Percentiles rank a stretch among this genome's conserved stretches.
Evolutionary conservation across 2,888 invertebrate genomes (phyloP).

Genomic region (Plusia festucae): DNA sequence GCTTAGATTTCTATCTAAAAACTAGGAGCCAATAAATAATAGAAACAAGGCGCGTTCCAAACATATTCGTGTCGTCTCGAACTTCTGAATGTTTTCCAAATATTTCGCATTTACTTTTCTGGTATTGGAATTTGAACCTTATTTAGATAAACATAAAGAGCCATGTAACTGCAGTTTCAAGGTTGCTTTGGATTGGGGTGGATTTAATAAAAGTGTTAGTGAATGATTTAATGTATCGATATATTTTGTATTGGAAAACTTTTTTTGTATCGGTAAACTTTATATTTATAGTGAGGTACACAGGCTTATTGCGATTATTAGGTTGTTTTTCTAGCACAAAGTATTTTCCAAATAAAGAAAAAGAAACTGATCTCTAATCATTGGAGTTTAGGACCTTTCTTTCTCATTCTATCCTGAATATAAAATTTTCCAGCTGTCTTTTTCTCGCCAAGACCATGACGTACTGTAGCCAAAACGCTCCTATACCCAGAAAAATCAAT

Average conservation of each 20-base stretch:
- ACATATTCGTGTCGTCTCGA: conserved; percentile 30
- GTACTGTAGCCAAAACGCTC: background rate
- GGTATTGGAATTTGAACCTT: conserved; percentile 7
- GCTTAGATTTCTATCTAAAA: background rate
- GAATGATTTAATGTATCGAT: conserved; percentile 26
- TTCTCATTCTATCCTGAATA: too few relatives aligned
- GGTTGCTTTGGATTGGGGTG: background rate
- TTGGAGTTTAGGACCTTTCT: too few relatives aligned
- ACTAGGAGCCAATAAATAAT: conserved; percentile 40
- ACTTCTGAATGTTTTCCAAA: conserved; percentile 20
- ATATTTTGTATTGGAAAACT: conserved; percentile 10
- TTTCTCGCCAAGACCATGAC: too few relatives aligned
- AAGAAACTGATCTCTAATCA: too few relatives aligned
- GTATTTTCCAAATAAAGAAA: too few relatives aligned
- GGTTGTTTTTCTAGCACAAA: too few relatives aligned
- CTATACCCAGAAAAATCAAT: background rate
- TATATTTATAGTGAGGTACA: background rate
- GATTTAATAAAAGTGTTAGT: background rate
- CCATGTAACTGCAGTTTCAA: background rate
- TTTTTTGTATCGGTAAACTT: background rate
- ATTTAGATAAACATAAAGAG: fast-evolving
- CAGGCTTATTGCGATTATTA: background rate
- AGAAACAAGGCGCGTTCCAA: conserved; percentile 18
- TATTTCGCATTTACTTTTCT: background rate
- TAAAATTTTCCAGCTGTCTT: too few relatives aligned